Evolutionary conservation across 2,797 vertebrate genomes (phyloP), one percentile per base, ranked within the genome.

Genomic region (Crocidura indochinensis): DNA sequence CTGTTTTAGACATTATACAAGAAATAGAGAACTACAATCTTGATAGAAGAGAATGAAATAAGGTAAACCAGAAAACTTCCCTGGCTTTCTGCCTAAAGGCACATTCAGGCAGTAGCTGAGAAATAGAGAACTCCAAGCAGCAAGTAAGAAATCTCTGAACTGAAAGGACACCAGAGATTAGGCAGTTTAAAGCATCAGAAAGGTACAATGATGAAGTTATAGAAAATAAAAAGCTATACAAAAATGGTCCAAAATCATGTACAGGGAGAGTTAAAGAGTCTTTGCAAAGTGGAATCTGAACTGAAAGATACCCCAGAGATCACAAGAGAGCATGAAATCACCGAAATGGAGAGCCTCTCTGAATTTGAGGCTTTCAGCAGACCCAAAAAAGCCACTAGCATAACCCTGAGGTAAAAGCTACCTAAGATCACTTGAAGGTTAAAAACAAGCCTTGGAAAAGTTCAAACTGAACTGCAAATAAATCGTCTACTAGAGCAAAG

Each of bases 381-480:
- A 69, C 10, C 78, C 65, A 31, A 24, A 19, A 92, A 44, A 2
- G 24, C 15, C 71, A 73, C 24, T 8, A 47, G 19, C 8, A 0
- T 64, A 38, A 38, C 38, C 38, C 38, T 38, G 38, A 38, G 38
- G 38, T 2, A 38, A 38, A 38, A 38, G 38, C 26, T 81, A 81
- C 29, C 27, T 88, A 77, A 94, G 53, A 88, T 17, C 8, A 24
- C 27, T 47, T 31, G 69, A 68, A 81, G 29, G 27, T 86, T 76
- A 78, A 91, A 91, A 60, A 76, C 17, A 92, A 84, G 71, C 19
- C 31, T 62, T 67, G n/a, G 90, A 92, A 91, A 38, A 38, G 38
- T 38, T 64, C 44, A 84, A 88, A 90, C 2, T 67, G n/a, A 91
- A 77, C 4, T 79, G 10, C 22, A 93, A 69, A 44, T 65, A 88